Evolutionary conservation across 2,113 vertebrate species (phyloP), one percentile per base, ranked within the genome.

Genomic region (Engraulis encrasicolus): DNA sequence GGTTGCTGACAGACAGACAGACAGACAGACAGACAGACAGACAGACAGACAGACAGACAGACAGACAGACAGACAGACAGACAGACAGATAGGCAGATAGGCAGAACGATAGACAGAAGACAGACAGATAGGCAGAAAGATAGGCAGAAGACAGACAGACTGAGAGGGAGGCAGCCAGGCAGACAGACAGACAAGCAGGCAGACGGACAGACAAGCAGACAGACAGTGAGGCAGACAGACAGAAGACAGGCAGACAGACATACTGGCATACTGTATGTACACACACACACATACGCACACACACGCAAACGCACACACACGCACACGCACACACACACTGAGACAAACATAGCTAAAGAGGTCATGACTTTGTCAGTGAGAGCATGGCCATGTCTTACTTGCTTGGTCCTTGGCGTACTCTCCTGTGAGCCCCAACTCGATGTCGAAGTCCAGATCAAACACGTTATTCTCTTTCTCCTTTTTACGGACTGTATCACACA

Each of bases 391-490:
- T n/a, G 58, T 31, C 66, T 74, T 74, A 99, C 98, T 97, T 95
- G 97, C 96, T 86, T 99, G 98, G 37, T 99, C 98, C 0, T 96
- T 96, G 38, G 93, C 94, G 91, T 98, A 96, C 0, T 97, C 97
- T 0, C 96, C 98, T 0, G 96, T 99, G 92, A 98, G 94, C 77
- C 98, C 98, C 86, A 95, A 92, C 94, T 99, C 98, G 81, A 99
- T 97, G 93, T 99, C 97, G 88, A 97, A 96, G 90, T 95, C 66
- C 66, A 74, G 66, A 74, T 74, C 93, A 1, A 92, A 91, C 50
- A 98, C 92, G 6, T 96, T 97, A 93, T 96, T 97, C n/a, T 93
- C 91, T 82, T 93, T 96, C 2, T 94, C 95, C 87, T 97, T 96
- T 36, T 97, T 95, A 14, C 97, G 98, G 91, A 99, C 98, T 99